These are phyloP conservation scores for Leucozona laternaria DNA, from an alignment of 2,888 invertebrate species.

Conservation along the genomic window DNA sequence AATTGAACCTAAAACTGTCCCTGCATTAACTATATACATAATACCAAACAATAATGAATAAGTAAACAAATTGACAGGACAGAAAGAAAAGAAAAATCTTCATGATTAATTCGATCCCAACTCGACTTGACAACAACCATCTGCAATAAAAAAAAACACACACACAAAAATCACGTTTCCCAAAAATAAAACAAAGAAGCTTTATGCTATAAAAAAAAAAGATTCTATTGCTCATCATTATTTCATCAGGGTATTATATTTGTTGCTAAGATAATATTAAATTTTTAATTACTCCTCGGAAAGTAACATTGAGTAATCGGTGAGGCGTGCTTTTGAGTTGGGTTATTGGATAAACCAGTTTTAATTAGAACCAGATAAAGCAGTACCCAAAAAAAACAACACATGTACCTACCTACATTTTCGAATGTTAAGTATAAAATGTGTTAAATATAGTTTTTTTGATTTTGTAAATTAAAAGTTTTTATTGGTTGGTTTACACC, in stretches of 20 bases:
- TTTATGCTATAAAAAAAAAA: not conserved
- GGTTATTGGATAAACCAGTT: slow-evolving; percentile 42
- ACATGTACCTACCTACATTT: too few species aligned
- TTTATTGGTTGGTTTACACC: too few species aligned
- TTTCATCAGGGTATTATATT: slow-evolving; percentile 17
- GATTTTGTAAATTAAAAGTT: too few species aligned
- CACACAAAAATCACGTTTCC: not conserved
- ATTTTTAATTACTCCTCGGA: slow-evolving; percentile 49
- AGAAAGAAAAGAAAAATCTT: not conserved
- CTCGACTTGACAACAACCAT: slow-evolving; percentile 5
- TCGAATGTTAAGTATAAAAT: too few species aligned
- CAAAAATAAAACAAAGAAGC: slow-evolving; percentile 3
- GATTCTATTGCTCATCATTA: slow-evolving; percentile 53
- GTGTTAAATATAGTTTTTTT: too few species aligned
- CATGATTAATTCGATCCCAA: slow-evolving; percentile 24
- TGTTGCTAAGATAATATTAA: slow-evolving; percentile 51
- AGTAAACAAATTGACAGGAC: slow-evolving; percentile 37
- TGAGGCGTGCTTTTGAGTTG: slow-evolving; percentile 30
- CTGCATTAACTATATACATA: not conserved
- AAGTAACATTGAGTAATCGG: slow-evolving; percentile 43
- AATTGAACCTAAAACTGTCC: not conserved
- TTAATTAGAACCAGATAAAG: slow-evolving; percentile 41
- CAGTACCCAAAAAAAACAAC: not conserved
- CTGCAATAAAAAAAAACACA: not conserved
- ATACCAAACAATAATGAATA: slow-evolving; percentile 52